Evolutionary conservation across 2,888 invertebrate genomes (phyloP).

Genomic region (Mimas tiliae): DNA sequence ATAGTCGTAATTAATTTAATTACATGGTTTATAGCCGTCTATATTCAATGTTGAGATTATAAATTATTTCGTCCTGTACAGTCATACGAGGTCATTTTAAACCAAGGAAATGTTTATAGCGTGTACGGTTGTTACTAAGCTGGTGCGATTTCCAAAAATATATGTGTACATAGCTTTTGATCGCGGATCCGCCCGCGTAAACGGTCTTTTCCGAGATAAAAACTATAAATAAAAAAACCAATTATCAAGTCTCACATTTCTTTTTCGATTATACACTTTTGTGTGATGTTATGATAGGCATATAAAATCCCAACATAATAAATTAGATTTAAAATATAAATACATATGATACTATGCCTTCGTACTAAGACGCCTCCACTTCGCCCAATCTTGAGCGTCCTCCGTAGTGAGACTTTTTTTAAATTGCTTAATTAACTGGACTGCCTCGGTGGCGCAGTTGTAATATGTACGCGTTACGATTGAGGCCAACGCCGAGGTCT

Average conservation of each 20-base stretch:
- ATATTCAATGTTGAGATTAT: slow-evolving; percentile 9
- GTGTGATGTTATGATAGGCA: slow-evolving; percentile 6
- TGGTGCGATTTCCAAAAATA: too few relatives aligned
- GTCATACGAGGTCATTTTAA: background rate
- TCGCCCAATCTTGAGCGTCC: too few relatives aligned
- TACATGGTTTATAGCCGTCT: slow-evolving; percentile 1
- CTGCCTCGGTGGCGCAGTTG: too few relatives aligned
- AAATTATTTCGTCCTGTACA: slow-evolving; percentile 9
- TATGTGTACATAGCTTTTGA: too few relatives aligned
- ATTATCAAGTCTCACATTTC: background rate
- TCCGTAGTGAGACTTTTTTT: too few relatives aligned
- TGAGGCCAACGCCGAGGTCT: too few relatives aligned
- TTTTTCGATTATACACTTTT: slow-evolving; percentile 6
- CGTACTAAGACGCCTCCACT: too few relatives aligned
- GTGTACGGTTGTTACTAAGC: background rate
- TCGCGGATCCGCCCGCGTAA: too few relatives aligned
- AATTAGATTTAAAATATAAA: background rate
- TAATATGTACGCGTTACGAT: too few relatives aligned
- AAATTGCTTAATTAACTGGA: too few relatives aligned
- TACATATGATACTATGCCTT: too few relatives aligned
- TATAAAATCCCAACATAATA: background rate
- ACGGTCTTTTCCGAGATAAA: too few relatives aligned
- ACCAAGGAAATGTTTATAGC: background rate
- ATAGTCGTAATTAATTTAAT: slow-evolving; percentile 14
- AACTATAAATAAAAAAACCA: background rate